Conservation (phyloP, 2,797 vertebrate genomes). For the Caiman crocodilus region DNA sequence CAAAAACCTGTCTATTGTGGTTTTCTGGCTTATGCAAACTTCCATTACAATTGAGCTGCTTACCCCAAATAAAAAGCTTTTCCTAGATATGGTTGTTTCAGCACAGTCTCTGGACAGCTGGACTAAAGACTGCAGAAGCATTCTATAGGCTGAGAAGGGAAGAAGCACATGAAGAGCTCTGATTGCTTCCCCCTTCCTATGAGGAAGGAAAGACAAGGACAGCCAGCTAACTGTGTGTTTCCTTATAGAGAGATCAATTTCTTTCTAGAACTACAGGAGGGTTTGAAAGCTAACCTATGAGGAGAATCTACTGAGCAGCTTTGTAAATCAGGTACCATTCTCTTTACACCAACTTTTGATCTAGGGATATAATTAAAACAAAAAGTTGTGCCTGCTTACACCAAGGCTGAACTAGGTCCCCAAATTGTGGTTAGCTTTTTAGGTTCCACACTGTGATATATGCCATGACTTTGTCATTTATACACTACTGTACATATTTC, state of each 20-base stretch:
- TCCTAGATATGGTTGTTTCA: background rate
- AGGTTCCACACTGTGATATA: no score
- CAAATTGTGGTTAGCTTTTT: background rate
- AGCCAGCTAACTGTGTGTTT: background rate
- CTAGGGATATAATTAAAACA: background rate
- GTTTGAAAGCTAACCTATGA: background rate
- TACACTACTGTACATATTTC: background rate
- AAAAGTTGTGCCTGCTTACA: background rate
- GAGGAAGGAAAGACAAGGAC: background rate
- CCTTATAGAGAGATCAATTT: background rate
- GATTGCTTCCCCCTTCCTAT: background rate
- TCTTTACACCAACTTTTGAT: background rate
- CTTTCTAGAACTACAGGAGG: background rate
- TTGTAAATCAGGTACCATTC: background rate
- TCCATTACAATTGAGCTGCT: background rate
- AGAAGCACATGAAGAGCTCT: background rate
- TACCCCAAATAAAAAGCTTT: background rate
- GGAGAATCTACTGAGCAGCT: background rate
- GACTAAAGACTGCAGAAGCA: background rate
- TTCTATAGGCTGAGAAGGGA: no score
- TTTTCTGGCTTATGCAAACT: background rate
- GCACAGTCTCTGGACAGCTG: background rate
- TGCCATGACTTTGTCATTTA: background rate
- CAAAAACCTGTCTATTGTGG: background rate
- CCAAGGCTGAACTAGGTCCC: background rate